These are phyloP conservation scores for Ammodytes marinus DNA, from an alignment of 2,113 vertebrate species.

Conservation along the genomic window DNA sequence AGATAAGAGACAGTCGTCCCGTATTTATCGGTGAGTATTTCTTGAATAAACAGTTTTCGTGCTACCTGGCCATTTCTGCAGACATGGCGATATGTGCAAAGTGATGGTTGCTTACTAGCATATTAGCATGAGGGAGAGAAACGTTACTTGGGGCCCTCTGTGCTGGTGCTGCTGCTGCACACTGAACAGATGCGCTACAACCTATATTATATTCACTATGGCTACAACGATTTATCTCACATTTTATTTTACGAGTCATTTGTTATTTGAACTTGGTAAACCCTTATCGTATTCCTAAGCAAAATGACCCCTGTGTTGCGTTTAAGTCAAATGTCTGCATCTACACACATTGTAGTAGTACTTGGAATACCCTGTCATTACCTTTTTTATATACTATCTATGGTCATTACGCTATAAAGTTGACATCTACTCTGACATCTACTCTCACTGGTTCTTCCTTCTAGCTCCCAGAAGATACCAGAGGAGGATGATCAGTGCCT, in stretches of 20 bases:
- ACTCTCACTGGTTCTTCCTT: constrained; percentile 45
- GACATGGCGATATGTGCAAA: background rate
- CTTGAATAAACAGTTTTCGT: background rate
- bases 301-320: rapidly evolving
- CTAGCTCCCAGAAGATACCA: constrained; percentile 84
- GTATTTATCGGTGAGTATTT: constrained; percentile 62
- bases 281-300: too few relatives aligned
- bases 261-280: background rate
- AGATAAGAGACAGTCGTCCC: constrained; percentile 11
- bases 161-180: constrained; percentile 28
- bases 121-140: constrained; percentile 46
- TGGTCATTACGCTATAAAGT: background rate
- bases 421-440: constrained; percentile 24
- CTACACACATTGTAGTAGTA: background rate
- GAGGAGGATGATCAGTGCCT: constrained; percentile 89
- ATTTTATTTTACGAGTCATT: background rate
- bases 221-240: background rate
- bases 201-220: too few relatives aligned
- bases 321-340: background rate
- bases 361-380: background rate
- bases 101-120: constrained; percentile 11
- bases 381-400: too few relatives aligned
- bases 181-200: constrained; percentile 28
- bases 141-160: constrained; percentile 38
- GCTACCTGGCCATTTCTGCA: background rate